phyloP scores from a whole-genome alignment of 2,888 invertebrate species.

The Dryococelus australis region DNA sequence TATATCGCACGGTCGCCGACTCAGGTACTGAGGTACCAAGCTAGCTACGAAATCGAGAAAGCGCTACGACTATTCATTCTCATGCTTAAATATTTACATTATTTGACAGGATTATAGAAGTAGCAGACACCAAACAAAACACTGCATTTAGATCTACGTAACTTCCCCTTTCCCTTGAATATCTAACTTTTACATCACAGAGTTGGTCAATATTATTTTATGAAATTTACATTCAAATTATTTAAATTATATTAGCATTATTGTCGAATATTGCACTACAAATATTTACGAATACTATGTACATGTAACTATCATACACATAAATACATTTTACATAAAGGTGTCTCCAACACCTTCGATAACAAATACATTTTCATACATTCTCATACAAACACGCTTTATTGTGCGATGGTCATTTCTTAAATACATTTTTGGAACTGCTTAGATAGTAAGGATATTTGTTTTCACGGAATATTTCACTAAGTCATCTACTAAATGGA shows the following conservation, averaged over 20 bases:
- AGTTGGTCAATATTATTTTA: conserved; percentile 23
- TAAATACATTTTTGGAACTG: neutral
- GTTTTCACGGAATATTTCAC: too few relatives aligned
- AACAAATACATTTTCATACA: neutral
- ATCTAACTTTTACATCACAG: neutral
- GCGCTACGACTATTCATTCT: conserved; percentile 7
- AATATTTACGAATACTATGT: neutral
- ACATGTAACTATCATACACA: neutral
- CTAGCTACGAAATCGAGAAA: conserved; percentile 13
- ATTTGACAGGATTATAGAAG: neutral
- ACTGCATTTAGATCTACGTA: neutral
- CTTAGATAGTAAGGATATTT: too few relatives aligned
- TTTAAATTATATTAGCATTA: neutral
- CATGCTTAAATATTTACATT: neutral
- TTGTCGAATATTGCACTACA: neutral
- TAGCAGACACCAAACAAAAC: neutral
- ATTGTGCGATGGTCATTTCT: neutral
- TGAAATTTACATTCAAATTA: neutral
- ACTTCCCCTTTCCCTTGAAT: neutral
- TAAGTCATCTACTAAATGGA: too few relatives aligned
- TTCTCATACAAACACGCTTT: neutral
- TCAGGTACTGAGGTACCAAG: neutral
- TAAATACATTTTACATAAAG: neutral
- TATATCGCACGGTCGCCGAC: neutral
- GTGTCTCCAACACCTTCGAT: neutral